Conservation (phyloP, 2,888 invertebrate genomes). For the Girardia tigrina region DNA sequence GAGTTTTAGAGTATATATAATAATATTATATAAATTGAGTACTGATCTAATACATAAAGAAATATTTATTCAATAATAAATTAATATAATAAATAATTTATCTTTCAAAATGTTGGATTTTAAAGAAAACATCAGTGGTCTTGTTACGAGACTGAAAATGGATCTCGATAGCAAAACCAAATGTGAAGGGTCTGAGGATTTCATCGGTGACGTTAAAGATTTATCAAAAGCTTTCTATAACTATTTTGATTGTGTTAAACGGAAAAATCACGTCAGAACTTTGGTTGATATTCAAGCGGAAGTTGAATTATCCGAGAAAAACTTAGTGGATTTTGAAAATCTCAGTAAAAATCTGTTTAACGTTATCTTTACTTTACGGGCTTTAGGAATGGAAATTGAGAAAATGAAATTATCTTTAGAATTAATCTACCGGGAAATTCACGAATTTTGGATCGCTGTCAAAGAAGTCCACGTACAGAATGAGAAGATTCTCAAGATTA, state of each 20-base stretch:
- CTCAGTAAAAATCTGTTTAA: not conserved
- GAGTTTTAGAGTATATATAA: too few species aligned
- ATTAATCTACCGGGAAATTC: not conserved
- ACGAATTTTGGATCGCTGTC: not conserved
- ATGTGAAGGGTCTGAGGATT: not conserved
- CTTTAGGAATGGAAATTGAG: not conserved
- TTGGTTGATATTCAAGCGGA: conserved; percentile 17
- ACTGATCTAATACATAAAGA: too few species aligned
- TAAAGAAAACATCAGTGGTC: not conserved
- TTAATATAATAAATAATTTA: too few species aligned
- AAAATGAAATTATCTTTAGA: not conserved
- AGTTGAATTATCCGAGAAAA: not conserved
- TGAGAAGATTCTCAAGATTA: not conserved
- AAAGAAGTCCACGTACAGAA: not conserved
- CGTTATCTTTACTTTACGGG: not conserved
- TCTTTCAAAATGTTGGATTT: conserved; percentile 16
- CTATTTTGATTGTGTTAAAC: not conserved
- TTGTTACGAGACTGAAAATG: not conserved
- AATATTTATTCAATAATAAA: too few species aligned
- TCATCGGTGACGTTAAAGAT: not conserved
- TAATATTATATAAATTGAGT: too few species aligned
- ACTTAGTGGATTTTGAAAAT: not conserved
- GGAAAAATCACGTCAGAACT: not conserved
- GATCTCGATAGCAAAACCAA: not conserved
- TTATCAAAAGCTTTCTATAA: not conserved